Evolutionary conservation across 2,797 vertebrate genomes (phyloP), one percentile per base, ranked within the genome.

Genomic region (Hippoglossus hippoglossus): DNA sequence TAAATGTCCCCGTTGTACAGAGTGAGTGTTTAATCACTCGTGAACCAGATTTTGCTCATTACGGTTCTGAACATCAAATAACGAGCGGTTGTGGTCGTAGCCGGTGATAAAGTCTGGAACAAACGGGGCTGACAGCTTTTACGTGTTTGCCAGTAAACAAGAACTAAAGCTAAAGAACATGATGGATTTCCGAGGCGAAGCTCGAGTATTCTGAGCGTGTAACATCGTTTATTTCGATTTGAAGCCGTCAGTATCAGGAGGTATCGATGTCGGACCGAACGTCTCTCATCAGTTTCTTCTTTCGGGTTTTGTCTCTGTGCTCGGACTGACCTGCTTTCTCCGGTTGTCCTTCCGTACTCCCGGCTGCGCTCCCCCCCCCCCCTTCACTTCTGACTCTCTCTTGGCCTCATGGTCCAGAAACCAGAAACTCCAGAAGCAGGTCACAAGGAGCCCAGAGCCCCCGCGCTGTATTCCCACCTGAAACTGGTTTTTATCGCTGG

Each of bases 341-440:
- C 2, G 12, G 80, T 66, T 79, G 67, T 84, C 79, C 55, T 81
- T 59, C 79, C 71, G 57, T 44, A 28, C 58, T 24, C 66, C 51
- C 47, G 51, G 62, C 65, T 65, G 41, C n/a, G 47, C 53, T 59
- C 44, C 16, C 55, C 25, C 28, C 12, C 19, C 19, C 16, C 26
- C 7, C 7, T 50, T 71, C 66, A 18, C 22, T 52, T 66, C 76
- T 68, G 71, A 7, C 64, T 75, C 71, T 79, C 80, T 64, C 63
- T 70, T 39, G 68, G 80, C 77, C 71, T 77, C 69, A 19, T 76
- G 82, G 70, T 84, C 84, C 80, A 87, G 73, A 85, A 89, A 87
- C 50, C 70, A 71, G 67, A 71, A 58, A 55, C 74, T 84, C 79
- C 67, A 82, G 64, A 91, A 90, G 79, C 79, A 82, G 90, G 89